These are phyloP conservation scores for Anseranas semipalmata DNA, from an alignment of 2,113 vertebrate genomes.

Conservation along the genomic window DNA sequence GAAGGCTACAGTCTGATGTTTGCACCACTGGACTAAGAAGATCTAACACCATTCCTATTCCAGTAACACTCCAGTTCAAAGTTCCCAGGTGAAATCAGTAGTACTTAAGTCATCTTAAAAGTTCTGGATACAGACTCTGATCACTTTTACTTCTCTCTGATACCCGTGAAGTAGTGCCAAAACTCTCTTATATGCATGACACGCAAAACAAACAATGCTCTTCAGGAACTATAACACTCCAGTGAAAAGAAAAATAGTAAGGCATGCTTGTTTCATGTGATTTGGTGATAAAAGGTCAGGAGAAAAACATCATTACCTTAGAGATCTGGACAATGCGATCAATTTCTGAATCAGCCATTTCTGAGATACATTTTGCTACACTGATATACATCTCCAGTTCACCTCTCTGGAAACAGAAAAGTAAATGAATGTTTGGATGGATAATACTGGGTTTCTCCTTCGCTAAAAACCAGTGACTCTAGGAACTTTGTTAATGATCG, in stretches of 20 bases:
- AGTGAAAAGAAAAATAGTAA: not conserved
- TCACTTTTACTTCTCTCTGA: not conserved
- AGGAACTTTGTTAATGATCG: not conserved
- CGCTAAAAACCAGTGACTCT: not conserved
- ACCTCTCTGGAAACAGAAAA: slow-evolving; percentile 74
- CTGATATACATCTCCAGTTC: slow-evolving; percentile 83
- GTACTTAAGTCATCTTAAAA: not conserved
- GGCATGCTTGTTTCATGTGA: not conserved
- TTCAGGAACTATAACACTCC: not conserved
- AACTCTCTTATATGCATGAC: not conserved
- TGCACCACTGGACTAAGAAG: not conserved
- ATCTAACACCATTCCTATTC: not conserved
- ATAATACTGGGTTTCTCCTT: not conserved
- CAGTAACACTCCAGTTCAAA: not conserved
- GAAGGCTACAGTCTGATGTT: not conserved
- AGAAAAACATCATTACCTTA: slow-evolving; percentile 78
- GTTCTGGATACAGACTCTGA: not conserved
- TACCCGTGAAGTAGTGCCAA: not conserved
- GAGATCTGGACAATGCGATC: slow-evolving; percentile 78
- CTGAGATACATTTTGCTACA: slow-evolving; percentile 87
- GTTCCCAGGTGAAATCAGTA: not conserved
- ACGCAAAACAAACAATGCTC: not conserved
- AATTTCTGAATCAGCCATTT: slow-evolving; percentile 87
- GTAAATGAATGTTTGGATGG: not conserved
- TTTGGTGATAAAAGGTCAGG: not conserved